Percentiles rank a stretch among this genome's conserved stretches.
phyloP scores from a whole-genome alignment of 2,888 invertebrate species.

The Herminia tarsipennalis region DNA sequence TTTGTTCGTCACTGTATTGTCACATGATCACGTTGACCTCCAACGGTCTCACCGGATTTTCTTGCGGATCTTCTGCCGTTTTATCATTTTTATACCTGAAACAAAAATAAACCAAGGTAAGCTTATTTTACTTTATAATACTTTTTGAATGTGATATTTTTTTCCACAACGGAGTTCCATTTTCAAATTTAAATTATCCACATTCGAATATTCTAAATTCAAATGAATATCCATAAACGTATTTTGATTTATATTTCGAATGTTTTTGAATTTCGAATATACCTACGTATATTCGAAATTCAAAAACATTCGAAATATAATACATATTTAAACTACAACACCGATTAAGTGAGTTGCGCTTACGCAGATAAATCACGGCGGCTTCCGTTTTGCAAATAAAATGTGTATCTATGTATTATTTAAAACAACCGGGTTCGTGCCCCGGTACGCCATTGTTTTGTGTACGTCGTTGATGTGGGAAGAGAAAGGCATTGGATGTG shows the following conservation, averaged over 20 bases:
- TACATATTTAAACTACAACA: conserved; percentile 6
- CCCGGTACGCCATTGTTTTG: conserved; percentile 59
- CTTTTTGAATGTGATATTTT: too few relatives aligned
- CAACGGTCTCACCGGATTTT: conserved; percentile 59
- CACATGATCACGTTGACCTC: conserved; percentile 55
- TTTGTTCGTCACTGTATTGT: conserved; percentile 48
- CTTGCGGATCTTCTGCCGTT: conserved; percentile 68
- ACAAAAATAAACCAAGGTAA: conserved; percentile 4
- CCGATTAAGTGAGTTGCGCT: conserved; percentile 33
- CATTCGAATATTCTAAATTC: too few relatives aligned
- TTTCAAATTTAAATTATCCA: too few relatives aligned
- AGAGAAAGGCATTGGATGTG: conserved; percentile 20
- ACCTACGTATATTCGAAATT: too few relatives aligned
- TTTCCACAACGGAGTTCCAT: too few relatives aligned
- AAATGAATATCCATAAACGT: too few relatives aligned
- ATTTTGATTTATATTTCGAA: too few relatives aligned
- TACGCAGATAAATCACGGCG: conserved; percentile 56
- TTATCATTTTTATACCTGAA: conserved; percentile 72
- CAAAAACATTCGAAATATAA: too few relatives aligned
- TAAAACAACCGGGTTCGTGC: conserved; percentile 52
- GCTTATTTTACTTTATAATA: too few relatives aligned
- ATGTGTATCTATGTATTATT: conserved; percentile 55
- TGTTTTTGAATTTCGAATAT: too few relatives aligned
- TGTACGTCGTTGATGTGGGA: conserved; percentile 16
- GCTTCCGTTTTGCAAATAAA: conserved; percentile 72